A percentile compares a stretch with the other conserved stretches of the same genome.
phyloP scores from a whole-genome alignment of 2,113 vertebrate genomes.

The Chiloscyllium plagiosum region DNA sequence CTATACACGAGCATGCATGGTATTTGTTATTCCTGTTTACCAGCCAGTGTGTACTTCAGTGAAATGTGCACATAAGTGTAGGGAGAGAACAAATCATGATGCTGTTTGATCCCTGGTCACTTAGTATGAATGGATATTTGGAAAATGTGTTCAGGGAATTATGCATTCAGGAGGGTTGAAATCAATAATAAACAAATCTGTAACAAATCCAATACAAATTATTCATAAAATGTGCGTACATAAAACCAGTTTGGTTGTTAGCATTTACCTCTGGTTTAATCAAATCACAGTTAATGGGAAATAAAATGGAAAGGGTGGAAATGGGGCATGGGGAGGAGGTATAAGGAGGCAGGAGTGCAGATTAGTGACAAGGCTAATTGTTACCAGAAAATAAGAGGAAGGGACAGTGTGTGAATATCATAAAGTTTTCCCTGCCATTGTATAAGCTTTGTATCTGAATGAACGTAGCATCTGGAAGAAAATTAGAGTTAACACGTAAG shows the following conservation, averaged over 20 bases:
- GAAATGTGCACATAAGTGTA: background rate
- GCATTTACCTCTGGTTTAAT: background rate
- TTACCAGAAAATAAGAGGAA: too few relatives aligned
- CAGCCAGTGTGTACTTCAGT: background rate
- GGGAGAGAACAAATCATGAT: background rate
- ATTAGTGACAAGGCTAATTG: too few relatives aligned
- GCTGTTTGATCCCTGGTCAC: background rate
- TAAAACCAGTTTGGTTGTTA: background rate
- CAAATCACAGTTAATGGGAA: too few relatives aligned
- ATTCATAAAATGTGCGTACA: background rate
- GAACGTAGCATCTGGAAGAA: too few relatives aligned
- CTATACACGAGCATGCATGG: too few relatives aligned
- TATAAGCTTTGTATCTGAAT: too few relatives aligned
- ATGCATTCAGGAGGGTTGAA: background rate
- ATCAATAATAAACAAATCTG: background rate
- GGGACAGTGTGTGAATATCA: too few relatives aligned
- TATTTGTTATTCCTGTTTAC: background rate
- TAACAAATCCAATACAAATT: background rate
- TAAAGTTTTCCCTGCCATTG: too few relatives aligned
- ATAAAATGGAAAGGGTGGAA: too few relatives aligned
- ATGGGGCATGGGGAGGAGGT: too few relatives aligned
- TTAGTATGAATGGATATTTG: background rate
- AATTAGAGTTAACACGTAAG: too few relatives aligned
- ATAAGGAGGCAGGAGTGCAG: too few relatives aligned
- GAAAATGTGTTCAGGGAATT: background rate